Evolutionary conservation across 2,888 invertebrate genomes (phyloP).

Genomic region (Corbicula japonica): DNA sequence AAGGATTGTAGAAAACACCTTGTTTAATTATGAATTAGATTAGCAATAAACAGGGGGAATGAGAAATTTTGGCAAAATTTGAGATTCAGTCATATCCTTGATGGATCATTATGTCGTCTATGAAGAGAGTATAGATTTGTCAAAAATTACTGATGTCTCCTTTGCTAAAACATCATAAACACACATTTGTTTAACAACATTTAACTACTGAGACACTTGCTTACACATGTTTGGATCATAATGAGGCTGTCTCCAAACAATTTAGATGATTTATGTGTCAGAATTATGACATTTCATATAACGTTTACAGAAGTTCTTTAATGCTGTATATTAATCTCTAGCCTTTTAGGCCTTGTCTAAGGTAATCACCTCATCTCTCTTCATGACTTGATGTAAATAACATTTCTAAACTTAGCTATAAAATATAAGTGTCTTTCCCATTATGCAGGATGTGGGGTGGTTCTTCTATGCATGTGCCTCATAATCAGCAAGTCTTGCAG

Average conservation of each 20-base stretch:
- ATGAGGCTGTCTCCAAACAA: conserved; percentile 23
- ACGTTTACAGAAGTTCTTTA: too few relatives aligned
- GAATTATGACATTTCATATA: conserved; percentile 3
- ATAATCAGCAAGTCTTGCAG: too few relatives aligned
- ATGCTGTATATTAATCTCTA: too few relatives aligned
- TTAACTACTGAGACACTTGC: conserved; percentile 26
- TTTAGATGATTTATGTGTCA: not conserved
- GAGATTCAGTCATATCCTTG: conserved; percentile 51
- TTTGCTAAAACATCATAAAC: conserved; percentile 29
- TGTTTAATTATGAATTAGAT: conserved; percentile 57
- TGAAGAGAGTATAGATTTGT: conserved; percentile 52
- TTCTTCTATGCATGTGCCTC: too few relatives aligned
- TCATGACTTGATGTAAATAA: too few relatives aligned
- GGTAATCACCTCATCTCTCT: too few relatives aligned
- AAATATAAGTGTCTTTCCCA: too few relatives aligned
- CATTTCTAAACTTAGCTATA: too few relatives aligned
- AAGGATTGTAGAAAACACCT: conserved; percentile 52
- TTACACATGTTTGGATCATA: conserved; percentile 25
- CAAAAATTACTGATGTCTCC: conserved; percentile 50
- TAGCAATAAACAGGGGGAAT: conserved; percentile 45
- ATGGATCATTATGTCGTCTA: conserved; percentile 54
- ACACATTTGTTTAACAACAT: conserved; percentile 42
- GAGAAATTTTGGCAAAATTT: conserved; percentile 54
- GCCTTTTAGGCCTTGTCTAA: too few relatives aligned
- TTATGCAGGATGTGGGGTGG: too few relatives aligned